A percentile compares a stretch with the other conserved stretches of the same genome.
Conservation (phyloP, 2,113 vertebrate genomes). For the Myiozetetes cayanensis region DNA sequence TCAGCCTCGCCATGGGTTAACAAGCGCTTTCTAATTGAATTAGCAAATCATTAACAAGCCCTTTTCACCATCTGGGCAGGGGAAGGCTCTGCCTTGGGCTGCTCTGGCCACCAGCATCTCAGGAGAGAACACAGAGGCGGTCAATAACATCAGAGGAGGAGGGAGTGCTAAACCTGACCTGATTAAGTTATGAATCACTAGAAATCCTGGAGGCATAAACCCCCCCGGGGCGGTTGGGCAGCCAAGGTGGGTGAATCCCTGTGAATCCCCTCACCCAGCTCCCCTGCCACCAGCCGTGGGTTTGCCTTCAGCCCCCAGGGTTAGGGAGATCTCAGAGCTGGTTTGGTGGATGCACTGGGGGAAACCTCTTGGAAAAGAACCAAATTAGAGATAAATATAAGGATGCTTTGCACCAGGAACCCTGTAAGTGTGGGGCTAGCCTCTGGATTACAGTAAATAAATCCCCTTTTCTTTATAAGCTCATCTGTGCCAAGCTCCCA, state of each 20-base stretch:
- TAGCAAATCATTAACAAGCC: slow-evolving; percentile 42
- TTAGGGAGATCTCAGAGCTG: not conserved
- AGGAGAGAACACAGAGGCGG: not conserved
- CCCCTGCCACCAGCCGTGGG: accelerated
- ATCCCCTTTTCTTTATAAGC: not conserved
- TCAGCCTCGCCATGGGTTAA: not conserved
- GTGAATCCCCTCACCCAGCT: not conserved
- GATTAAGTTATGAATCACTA: not conserved
- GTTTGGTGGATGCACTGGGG: accelerated
- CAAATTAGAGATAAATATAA: not conserved
- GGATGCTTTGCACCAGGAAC: not conserved
- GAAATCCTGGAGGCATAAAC: not conserved
- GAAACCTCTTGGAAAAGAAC: slow-evolving; percentile 7
- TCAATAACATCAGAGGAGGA: not conserved
- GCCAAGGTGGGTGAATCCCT: not conserved
- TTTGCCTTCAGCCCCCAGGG: not conserved
- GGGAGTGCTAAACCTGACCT: not conserved
- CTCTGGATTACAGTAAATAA: not conserved
- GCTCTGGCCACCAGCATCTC: not conserved
- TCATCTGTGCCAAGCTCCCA: not conserved
- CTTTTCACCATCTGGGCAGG: not conserved
- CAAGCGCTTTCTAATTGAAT: slow-evolving; percentile 28
- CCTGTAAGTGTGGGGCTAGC: not conserved
- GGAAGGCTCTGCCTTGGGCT: not conserved
- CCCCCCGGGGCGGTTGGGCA: not conserved